Percentiles rank a stretch among this genome's conserved stretches.
Evolutionary conservation across 2,113 vertebrate species (phyloP).

Genomic region (Capra hircus): DNA sequence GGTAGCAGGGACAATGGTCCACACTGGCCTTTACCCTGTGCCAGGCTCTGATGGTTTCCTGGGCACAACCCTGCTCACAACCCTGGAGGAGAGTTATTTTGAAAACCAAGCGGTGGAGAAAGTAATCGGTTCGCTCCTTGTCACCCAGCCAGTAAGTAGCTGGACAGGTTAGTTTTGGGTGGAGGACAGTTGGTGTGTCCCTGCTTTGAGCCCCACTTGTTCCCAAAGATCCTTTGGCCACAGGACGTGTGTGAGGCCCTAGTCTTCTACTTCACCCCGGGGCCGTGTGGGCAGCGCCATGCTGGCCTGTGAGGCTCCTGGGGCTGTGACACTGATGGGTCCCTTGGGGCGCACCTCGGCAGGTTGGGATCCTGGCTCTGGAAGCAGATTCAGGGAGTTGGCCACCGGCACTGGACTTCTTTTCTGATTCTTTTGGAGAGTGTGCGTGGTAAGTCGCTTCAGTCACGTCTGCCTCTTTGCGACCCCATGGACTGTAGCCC

Average conservation of each 20-base stretch:
- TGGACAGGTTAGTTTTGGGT: background rate
- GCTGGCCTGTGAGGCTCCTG: background rate
- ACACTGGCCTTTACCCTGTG: background rate
- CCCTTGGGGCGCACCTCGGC: background rate
- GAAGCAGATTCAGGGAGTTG: background rate
- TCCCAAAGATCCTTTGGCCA: background rate
- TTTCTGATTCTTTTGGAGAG: background rate
- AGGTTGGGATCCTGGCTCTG: background rate
- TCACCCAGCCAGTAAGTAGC: background rate
- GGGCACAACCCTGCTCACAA: background rate
- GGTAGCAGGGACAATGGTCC: background rate
- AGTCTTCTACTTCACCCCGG: background rate
- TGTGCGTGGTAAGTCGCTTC: background rate
- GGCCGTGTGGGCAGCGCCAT: rapidly evolving
- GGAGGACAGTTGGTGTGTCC: background rate
- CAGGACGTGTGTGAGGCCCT: background rate
- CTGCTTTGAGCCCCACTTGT: background rate
- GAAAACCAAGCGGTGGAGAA: background rate
- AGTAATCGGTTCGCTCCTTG: background rate
- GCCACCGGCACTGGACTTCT: background rate
- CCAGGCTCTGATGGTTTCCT: background rate
- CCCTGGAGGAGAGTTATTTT: background rate
- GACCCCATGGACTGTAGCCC: background rate
- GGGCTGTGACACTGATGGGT: background rate
- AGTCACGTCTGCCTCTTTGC: background rate